phyloP scores from a whole-genome alignment of 2,113 vertebrate species.

The Camarhynchus parvulus region DNA sequence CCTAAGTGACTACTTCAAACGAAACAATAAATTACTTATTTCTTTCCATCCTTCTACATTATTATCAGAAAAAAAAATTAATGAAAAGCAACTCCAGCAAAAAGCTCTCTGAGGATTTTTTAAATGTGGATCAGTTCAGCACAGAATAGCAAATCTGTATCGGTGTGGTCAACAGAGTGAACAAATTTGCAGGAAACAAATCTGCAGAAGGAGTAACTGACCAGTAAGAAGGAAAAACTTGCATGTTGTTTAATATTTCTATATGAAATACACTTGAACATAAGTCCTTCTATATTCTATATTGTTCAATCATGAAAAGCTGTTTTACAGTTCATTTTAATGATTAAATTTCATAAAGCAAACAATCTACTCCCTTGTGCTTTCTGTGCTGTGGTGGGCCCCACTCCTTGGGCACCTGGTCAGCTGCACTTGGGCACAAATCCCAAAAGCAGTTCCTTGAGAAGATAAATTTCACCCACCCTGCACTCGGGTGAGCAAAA shows the following conservation, averaged over 20 bases:
- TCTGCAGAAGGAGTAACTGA: not conserved
- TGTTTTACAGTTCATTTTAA: not conserved
- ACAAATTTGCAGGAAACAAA: not conserved
- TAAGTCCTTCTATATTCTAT: not conserved
- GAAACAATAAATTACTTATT: slow-evolving; percentile 28
- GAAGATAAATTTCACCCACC: not conserved
- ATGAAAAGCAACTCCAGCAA: not conserved
- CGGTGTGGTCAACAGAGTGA: not conserved
- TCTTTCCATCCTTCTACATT: not conserved
- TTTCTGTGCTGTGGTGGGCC: not conserved
- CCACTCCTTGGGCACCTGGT: not conserved
- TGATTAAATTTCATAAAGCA: not conserved
- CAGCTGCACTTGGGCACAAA: not conserved
- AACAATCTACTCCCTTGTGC: not conserved
- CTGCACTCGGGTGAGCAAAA: not conserved
- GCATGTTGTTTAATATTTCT: not conserved
- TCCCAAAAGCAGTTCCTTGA: not conserved
- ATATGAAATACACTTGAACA: not conserved
- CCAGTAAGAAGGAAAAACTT: not conserved
- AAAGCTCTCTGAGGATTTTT: not conserved
- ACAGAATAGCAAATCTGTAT: not conserved
- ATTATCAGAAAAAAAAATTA: slow-evolving; percentile 21
- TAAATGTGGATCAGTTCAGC: not conserved
- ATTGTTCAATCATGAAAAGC: not conserved
- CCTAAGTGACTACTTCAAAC: slow-evolving; percentile 16